These are phyloP conservation scores for Drosophila tropicalis DNA, from an alignment of 1,140 invertebrate genomes.

Conservation along the genomic window DNA sequence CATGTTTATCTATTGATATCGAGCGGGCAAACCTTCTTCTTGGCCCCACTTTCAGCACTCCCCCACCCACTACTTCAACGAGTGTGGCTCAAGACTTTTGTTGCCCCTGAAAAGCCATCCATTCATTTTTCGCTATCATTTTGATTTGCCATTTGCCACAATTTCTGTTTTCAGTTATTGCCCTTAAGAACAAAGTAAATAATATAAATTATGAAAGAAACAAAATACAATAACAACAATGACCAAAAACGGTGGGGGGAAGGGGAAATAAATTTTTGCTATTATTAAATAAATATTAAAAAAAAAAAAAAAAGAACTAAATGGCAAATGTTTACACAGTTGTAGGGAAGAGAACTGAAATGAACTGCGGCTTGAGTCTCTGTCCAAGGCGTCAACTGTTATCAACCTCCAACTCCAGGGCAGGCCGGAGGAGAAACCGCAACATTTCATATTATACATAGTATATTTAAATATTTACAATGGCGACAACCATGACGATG, in stretches of 20 bases:
- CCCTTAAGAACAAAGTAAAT: slow-evolving; percentile 64
- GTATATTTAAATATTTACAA: slow-evolving; percentile 53
- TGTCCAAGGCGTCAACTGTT: slow-evolving; percentile 4
- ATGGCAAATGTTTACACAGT: slow-evolving; percentile 67
- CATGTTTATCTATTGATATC: no score
- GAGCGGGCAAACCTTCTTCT: no score
- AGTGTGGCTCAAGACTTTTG: background rate
- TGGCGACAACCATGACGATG: slow-evolving; percentile 18
- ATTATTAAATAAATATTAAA: slow-evolving; percentile 52
- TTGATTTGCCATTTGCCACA: slow-evolving; percentile 43
- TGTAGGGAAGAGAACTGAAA: slow-evolving; percentile 63
- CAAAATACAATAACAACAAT: slow-evolving; percentile 19
- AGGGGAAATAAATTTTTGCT: slow-evolving; percentile 18
- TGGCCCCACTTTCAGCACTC: background rate
- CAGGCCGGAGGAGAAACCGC: background rate
- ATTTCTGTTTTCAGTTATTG: slow-evolving; percentile 51
- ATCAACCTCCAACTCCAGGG: slow-evolving; percentile 14
- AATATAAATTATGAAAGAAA: slow-evolving; percentile 64
- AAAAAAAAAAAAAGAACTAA: background rate
- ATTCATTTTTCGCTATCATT: slow-evolving; percentile 6
- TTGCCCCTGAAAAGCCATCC: background rate
- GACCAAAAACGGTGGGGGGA: background rate
- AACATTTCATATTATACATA: slow-evolving; percentile 1
- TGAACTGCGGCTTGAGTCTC: slow-evolving; percentile 16
- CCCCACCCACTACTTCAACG: background rate